Conservation (phyloP, 1,140 invertebrate species). For the Saccostrea cuccullata region DNA sequence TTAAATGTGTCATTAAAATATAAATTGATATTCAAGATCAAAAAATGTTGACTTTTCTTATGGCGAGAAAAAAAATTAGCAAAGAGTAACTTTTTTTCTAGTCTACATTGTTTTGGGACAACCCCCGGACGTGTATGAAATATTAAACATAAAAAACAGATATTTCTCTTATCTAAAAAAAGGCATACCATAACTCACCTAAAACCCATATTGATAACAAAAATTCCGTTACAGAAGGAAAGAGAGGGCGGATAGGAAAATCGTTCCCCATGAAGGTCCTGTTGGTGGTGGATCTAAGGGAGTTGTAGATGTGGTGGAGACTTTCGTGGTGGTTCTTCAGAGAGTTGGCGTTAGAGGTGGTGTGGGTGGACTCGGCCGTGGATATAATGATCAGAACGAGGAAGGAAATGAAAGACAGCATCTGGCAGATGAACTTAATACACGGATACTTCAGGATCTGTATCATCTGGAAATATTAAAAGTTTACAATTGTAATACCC, state of each 20-base stretch:
- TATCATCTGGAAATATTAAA: constrained; percentile 36
- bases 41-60: too few species aligned
- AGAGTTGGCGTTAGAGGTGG: constrained; percentile 55
- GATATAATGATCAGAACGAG: constrained; percentile 81
- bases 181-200: constrained; percentile 60
- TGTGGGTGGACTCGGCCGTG: constrained; percentile 65
- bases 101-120: too few species aligned
- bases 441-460: constrained; percentile 62
- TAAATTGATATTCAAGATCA: too few species aligned
- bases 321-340: constrained; percentile 43
- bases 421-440: constrained; percentile 78
- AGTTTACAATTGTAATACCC: too few species aligned
- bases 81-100: too few species aligned
- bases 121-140: too few species aligned
- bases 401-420: constrained; percentile 83
- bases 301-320: constrained; percentile 52
- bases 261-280: constrained; percentile 58
- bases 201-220: constrained; percentile 71
- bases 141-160: too few species aligned
- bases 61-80: too few species aligned
- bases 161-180: too few species aligned
- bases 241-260: constrained; percentile 65
- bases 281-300: constrained; percentile 39
- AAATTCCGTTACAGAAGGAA: constrained; percentile 65
- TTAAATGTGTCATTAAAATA: too few species aligned